These are phyloP conservation scores for Nezara viridula DNA, from an alignment of 2,888 invertebrate genomes.

Conservation along the genomic window DNA sequence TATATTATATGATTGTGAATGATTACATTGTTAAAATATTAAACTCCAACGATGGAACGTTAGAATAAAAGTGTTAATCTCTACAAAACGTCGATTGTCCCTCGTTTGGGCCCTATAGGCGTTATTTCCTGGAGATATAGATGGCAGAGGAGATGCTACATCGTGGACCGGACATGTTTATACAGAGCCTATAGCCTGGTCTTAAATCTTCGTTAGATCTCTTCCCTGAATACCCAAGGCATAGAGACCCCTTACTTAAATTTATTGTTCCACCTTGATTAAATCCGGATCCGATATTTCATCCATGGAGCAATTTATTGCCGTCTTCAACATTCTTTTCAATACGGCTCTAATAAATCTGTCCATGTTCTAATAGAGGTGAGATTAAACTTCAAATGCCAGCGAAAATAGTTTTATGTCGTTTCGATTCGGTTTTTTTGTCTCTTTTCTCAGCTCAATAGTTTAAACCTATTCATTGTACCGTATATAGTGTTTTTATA, in stretches of 20 bases:
- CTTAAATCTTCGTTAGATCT: slow-evolving; percentile 49
- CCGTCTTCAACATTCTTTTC: slow-evolving; percentile 46
- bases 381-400: slow-evolving; percentile 12
- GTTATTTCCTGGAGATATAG: neutral
- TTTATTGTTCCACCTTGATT: slow-evolving; percentile 51
- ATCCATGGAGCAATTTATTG: slow-evolving; percentile 25
- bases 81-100: neutral
- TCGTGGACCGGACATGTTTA: slow-evolving; percentile 5
- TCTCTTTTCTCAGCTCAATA: neutral
- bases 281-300: slow-evolving; percentile 44
- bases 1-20: too few species aligned
- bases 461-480: neutral
- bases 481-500: neutral
- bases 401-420: neutral
- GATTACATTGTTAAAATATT: too few species aligned
- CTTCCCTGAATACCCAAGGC: slow-evolving; percentile 16
- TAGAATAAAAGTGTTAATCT: too few species aligned
- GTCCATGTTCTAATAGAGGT: neutral
- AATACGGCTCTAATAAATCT: slow-evolving; percentile 39
- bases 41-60: too few species aligned
- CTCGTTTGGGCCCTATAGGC: neutral
- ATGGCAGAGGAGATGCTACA: neutral
- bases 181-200: neutral
- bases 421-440: neutral
- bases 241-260: slow-evolving; percentile 14